phyloP scores from a whole-genome alignment of 2,113 vertebrate genomes.

The Ploceus nigricollis region DNA sequence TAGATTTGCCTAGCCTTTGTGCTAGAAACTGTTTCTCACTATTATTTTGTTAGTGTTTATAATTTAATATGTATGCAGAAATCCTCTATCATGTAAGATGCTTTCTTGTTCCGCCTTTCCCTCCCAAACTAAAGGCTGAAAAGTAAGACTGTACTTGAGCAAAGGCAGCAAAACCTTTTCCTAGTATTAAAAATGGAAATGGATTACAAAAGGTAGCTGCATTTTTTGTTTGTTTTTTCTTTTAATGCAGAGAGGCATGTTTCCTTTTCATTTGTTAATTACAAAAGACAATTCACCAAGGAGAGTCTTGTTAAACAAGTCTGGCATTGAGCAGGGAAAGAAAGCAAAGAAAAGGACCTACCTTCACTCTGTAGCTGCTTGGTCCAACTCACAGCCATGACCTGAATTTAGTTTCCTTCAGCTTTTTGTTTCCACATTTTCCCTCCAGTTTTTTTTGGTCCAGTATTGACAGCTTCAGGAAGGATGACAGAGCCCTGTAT shows the following conservation, averaged over 20 bases:
- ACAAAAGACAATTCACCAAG: neutral
- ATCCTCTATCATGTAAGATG: neutral
- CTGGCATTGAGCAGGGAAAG: neutral
- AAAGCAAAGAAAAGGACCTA: neutral
- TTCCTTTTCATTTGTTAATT: slow-evolving; percentile 9
- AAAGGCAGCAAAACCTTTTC: neutral
- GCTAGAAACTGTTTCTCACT: neutral
- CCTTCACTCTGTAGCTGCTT: neutral
- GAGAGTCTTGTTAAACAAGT: neutral
- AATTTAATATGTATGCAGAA: neutral
- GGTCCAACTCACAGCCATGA: neutral
- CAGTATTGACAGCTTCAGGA: neutral
- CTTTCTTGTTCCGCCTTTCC: accelerated
- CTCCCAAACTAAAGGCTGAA: neutral
- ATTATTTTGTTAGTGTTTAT: neutral
- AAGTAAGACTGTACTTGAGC: neutral
- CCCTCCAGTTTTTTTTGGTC: neutral
- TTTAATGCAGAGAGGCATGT: neutral
- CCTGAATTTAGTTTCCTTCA: neutral
- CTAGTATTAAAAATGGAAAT: neutral
- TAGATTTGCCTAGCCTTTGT: neutral
- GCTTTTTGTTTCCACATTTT: neutral
- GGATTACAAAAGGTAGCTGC: neutral
- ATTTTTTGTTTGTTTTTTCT: neutral
- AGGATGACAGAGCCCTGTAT: neutral